Evolutionary conservation across 2,888 invertebrate species (phyloP), one percentile per base, ranked within the genome.

Genomic region (Harmothoe impar): DNA sequence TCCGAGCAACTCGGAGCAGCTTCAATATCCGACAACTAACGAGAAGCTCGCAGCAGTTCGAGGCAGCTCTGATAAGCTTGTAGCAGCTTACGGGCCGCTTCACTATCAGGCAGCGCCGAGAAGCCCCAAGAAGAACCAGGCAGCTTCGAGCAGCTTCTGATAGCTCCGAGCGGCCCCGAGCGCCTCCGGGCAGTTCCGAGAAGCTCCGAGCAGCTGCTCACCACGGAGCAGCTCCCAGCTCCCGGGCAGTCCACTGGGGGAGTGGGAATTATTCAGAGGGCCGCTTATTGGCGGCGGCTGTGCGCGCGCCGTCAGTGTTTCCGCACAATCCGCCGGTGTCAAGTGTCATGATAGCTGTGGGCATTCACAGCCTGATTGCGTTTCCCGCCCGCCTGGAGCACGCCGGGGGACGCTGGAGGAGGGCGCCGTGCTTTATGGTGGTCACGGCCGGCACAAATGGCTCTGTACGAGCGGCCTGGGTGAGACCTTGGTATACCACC

Each of bases 301-400:
- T 23, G 72, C n/a, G 62, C 62, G 7, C 62, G 62, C 23, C 62
- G 62, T 62, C 62, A 12, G 62, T 62, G 62, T 29, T 72, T 72
- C 31, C 31, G 72, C 31, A 72, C 72, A 72, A 25, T 29, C 72
- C 31, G 25, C 31, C 25, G 72, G 72, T 29, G 72, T 72, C 72
- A 72, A 72, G 72, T 72, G 72, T 72, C 72, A 72, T 72, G 72
- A 72, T 72, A 72, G 72, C 72, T 72, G 72, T 29, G 29, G 72
- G 29, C 72, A 15, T 72, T 72, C 72, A 72, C 72, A 25, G 31
- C 72, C 25, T 72, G 72, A 72, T 72, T 72, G 72, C 72, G 62
- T 62, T 62, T 62, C 62, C 62, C 62, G 62, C 62, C n/a, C 62
- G 62, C 62, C 62, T 62, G 62, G n/a, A n/a, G 62, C 20, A 62